Conservation (phyloP, 2,797 vertebrate species). For the Synanceia verrucosa region DNA sequence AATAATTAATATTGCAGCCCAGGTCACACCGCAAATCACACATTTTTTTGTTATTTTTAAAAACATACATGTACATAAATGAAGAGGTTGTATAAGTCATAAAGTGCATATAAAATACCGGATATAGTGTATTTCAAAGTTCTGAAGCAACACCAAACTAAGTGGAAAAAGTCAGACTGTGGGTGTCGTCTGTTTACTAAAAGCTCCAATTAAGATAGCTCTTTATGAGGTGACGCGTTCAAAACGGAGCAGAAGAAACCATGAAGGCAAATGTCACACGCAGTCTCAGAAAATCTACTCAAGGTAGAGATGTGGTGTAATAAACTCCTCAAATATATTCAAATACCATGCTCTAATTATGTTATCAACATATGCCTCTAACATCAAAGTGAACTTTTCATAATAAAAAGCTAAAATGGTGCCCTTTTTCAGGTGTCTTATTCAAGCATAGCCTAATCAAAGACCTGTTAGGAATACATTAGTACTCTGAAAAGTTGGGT, state of each 20-base stretch:
- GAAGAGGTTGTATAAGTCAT: not conserved
- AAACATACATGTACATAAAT: not conserved
- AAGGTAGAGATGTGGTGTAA: conserved; percentile 46
- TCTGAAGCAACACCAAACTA: not conserved
- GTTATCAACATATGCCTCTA: conserved; percentile 48
- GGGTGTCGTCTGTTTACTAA: conserved; percentile 53
- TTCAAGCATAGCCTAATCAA: conserved; percentile 41
- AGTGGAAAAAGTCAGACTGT: conserved; percentile 30
- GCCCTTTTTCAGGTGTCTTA: conserved; percentile 49
- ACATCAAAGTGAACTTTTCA: conserved; percentile 64
- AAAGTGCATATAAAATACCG: conserved; percentile 2
- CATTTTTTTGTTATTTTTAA: not conserved
- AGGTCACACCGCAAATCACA: not conserved
- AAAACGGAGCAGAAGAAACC: conserved; percentile 44
- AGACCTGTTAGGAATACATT: conserved; percentile 27
- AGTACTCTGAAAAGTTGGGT: conserved; percentile 24
- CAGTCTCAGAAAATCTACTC: conserved; percentile 38
- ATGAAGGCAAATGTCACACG: conserved; percentile 65
- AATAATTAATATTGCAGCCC: not conserved
- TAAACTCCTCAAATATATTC: conserved; percentile 60
- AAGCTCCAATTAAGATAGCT: conserved; percentile 52
- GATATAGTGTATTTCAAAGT: conserved; percentile 19
- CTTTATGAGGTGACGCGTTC: conserved; percentile 59
- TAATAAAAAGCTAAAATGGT: conserved; percentile 34
- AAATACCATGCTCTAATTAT: conserved; percentile 67